phyloP scores from a whole-genome alignment of 2,888 invertebrate species.

The Rhimphoctona megacephalus region DNA sequence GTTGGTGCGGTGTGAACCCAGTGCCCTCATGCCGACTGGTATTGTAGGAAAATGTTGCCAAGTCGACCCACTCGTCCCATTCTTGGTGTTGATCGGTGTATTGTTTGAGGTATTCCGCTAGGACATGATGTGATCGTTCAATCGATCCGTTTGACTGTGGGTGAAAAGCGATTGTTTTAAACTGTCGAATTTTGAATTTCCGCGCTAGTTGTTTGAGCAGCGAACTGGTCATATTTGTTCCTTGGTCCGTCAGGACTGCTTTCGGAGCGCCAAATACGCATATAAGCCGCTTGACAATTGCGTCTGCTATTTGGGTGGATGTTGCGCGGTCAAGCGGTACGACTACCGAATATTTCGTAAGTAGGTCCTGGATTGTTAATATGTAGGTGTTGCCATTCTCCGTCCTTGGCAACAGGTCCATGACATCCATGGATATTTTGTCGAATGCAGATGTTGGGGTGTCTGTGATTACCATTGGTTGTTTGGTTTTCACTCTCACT shows the following conservation, averaged over 20 bases:
- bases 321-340: constrained; percentile 58
- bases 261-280: constrained; percentile 52
- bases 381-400: constrained; percentile 68
- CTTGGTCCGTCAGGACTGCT: constrained; percentile 70
- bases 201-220: constrained; percentile 63
- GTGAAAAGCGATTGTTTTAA: constrained; percentile 53
- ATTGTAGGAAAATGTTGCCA: constrained; percentile 7
- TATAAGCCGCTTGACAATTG: constrained; percentile 42
- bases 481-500: constrained; percentile 57
- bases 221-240: constrained; percentile 66
- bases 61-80: neutral
- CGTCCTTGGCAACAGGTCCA: constrained; percentile 65
- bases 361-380: constrained; percentile 63
- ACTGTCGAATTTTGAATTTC: constrained; percentile 43
- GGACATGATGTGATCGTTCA: constrained; percentile 64
- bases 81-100: constrained; percentile 37
- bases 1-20: constrained; percentile 58
- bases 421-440: constrained; percentile 63
- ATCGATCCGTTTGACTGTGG: constrained; percentile 61
- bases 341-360: constrained; percentile 62
- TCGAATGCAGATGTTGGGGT: constrained; percentile 61
- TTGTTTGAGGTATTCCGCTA: constrained; percentile 66
- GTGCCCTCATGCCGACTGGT: constrained; percentile 56
- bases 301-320: constrained; percentile 68
- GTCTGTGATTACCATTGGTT: constrained; percentile 67